Evolutionary conservation across 2,888 invertebrate species (phyloP), one percentile per base, ranked within the genome.

Genomic region (Agrilus biguttatus): DNA sequence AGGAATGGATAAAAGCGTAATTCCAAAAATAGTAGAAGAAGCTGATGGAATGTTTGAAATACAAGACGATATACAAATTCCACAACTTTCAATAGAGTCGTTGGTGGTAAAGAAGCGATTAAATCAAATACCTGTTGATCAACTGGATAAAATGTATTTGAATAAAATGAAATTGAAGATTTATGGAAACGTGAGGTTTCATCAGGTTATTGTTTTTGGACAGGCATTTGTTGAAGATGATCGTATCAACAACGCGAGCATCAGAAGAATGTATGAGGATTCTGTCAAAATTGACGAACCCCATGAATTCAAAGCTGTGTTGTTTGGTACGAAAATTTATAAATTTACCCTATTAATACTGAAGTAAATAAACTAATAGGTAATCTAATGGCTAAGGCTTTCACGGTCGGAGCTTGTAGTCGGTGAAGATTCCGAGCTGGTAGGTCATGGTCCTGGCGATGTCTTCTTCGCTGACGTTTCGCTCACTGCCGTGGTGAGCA

Each of bases 301-400:
- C 23, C 51, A 59, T 42, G 51, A 53, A 14, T 61, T 70, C 44
- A 55, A 59, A 34, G 55, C 60, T 12, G 65, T 63, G 8, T 59
- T 56, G 37, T 74, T 77, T 53, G 54, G 68, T 69, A 54, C 58
- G 56, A 43, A 44, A 32, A 34, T n/a, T 42, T n/a, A 10, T 37
- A n/a, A n/a, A n/a, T n/a, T n/a, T n/a, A n/a, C 36, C 14, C n/a
- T 13, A 33, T 34, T 37, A 12, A 33, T 33, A 21, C n/a, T n/a
- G n/a, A n/a, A n/a, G n/a, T n/a, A n/a, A n/a, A n/a, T n/a, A n/a
- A n/a, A n/a, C n/a, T n/a, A n/a, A n/a, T n/a, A n/a, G n/a, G n/a
- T n/a, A n/a, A n/a, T n/a, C n/a, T n/a, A n/a, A n/a, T n/a, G n/a
- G n/a, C n/a, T n/a, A n/a, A n/a, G n/a, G n/a, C n/a, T n/a, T n/a